Percentiles rank a stretch among this genome's conserved stretches.
Evolutionary conservation across 2,113 vertebrate genomes (phyloP).

Genomic region (Penelope pileata): DNA sequence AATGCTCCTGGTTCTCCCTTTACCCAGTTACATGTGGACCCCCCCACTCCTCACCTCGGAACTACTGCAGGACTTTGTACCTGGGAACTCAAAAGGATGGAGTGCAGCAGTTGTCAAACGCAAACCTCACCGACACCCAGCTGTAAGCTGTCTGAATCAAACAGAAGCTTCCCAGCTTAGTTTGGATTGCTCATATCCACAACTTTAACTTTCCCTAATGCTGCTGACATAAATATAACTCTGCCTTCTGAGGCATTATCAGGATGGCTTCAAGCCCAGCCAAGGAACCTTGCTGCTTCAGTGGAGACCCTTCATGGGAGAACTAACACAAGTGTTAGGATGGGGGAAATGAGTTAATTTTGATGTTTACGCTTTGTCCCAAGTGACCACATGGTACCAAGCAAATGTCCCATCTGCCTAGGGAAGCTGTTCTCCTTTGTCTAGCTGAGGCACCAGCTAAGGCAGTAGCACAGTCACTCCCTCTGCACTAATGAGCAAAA

Average conservation of each 20-base stretch:
- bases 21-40: neutral
- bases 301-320: neutral
- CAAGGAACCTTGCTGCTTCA: neutral
- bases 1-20: neutral
- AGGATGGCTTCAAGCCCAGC: neutral
- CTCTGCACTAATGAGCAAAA: neutral
- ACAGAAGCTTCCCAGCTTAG: neutral
- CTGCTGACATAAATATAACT: neutral
- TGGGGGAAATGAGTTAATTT: neutral
- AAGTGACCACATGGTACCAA: neutral
- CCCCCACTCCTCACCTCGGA: neutral
- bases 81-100: neutral
- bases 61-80: neutral
- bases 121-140: neutral
- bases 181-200: constrained; percentile 1
- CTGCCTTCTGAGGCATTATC: neutral
- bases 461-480: neutral
- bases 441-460: neutral
- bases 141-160: neutral
- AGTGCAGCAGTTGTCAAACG: neutral
- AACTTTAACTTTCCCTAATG: neutral
- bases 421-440: neutral
- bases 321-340: neutral
- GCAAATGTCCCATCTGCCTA: neutral
- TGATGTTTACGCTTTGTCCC: neutral